phyloP scores from a whole-genome alignment of 2,888 invertebrate species.

The Masnerella sp. region DNA sequence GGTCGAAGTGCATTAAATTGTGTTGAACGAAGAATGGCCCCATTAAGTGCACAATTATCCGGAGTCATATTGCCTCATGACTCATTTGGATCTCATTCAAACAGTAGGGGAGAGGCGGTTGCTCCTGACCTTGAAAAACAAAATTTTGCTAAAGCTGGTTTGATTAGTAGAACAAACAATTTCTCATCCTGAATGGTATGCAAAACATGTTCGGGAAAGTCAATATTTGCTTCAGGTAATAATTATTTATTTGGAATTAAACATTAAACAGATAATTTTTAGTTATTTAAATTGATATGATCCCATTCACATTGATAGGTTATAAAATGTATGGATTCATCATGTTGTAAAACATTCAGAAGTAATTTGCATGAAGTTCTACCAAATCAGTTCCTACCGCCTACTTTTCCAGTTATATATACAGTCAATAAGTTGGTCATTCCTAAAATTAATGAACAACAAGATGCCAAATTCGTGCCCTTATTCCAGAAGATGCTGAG shows the following conservation, averaged over 20 bases:
- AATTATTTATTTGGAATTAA: slow-evolving; percentile 24
- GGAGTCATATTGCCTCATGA: slow-evolving; percentile 68
- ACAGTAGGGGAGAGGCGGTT: slow-evolving; percentile 64
- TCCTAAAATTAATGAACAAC: background rate
- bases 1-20: slow-evolving; percentile 70
- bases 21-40: slow-evolving; percentile 70
- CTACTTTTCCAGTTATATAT: slow-evolving; percentile 22
- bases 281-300: too few relatives aligned
- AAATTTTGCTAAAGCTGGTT: slow-evolving; percentile 68
- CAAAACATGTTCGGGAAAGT: slow-evolving; percentile 25
- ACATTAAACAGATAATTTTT: slow-evolving; percentile 3
- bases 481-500: background rate
- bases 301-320: too few relatives aligned
- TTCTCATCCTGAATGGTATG: slow-evolving; percentile 10
- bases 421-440: background rate
- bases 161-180: slow-evolving; percentile 49
- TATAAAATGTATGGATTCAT: slow-evolving; percentile 51
- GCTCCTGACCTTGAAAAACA: slow-evolving; percentile 68
- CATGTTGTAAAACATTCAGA: slow-evolving; percentile 61
- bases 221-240: slow-evolving; percentile 61
- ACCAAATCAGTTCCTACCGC: slow-evolving; percentile 26
- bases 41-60: slow-evolving; percentile 66
- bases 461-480: background rate
- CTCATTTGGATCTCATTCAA: slow-evolving; percentile 67
- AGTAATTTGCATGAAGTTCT: slow-evolving; percentile 30